Conservation (phyloP, 30 jellyfish, hydroid and myxozoan species). For the Aurelia sp. region DNA sequence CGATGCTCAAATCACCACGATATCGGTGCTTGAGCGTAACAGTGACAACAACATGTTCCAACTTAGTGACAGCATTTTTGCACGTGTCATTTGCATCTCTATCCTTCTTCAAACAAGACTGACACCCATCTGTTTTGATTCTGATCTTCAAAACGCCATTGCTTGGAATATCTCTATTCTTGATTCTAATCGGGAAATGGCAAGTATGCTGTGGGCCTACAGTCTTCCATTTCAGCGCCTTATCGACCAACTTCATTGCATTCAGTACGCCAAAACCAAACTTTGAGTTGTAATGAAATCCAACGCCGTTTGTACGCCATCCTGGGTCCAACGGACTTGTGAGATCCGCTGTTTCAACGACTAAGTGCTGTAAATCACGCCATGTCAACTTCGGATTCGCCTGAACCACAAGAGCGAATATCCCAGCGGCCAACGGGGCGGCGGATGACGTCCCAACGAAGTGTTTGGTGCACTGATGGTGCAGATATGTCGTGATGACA, state of each 20-base stretch:
- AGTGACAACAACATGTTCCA: slow-evolving; percentile 98
- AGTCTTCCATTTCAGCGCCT: slow-evolving; percentile 90
- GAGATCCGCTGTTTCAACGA: slow-evolving; percentile 85
- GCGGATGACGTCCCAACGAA: slow-evolving; percentile 99
- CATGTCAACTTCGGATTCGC: slow-evolving; percentile 93
- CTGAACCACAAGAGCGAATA: slow-evolving; percentile 93
- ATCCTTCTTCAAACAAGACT: slow-evolving; percentile 69
- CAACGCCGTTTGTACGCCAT: slow-evolving; percentile 94
- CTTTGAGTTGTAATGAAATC: slow-evolving; percentile 87
- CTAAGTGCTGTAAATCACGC: slow-evolving; percentile 98
- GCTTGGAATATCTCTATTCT: slow-evolving; percentile 81
- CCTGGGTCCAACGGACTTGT: slow-evolving; percentile 97
- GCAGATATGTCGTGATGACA: slow-evolving; percentile 93
- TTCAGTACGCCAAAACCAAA: slow-evolving; percentile 99
- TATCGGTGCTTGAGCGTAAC: slow-evolving; percentile 85
- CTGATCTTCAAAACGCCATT: slow-evolving; percentile 69
- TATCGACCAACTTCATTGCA: slow-evolving; percentile 80
- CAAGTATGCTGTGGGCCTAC: slow-evolving; percentile 92
- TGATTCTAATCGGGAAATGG: slow-evolving; percentile 78
- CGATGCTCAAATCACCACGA: slow-evolving; percentile 93
- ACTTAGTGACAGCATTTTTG: slow-evolving; percentile 85
- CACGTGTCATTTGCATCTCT: slow-evolving; percentile 79
- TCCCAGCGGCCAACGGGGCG: slow-evolving; percentile 99
- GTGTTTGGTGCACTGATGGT: slow-evolving; percentile 95
- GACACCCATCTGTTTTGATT: slow-evolving; percentile 93